These are phyloP conservation scores for Pseudomyrmex concolor DNA, from an alignment of 1,140 invertebrate species.

Conservation along the genomic window DNA sequence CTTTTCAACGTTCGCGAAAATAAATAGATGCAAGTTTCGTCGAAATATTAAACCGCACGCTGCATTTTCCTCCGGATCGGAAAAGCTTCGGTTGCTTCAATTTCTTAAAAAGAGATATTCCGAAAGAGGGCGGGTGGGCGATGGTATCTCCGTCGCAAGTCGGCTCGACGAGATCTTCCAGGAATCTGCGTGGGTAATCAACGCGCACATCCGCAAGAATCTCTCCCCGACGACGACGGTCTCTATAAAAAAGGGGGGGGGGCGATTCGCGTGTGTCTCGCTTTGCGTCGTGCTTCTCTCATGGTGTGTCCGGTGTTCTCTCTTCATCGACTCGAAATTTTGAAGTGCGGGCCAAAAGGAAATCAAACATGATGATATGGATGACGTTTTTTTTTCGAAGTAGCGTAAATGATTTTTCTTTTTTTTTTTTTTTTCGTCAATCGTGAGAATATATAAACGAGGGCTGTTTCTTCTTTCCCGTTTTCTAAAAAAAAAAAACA, in stretches of 20 bases:
- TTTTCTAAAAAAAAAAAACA: background rate
- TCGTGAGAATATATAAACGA: slow-evolving; percentile 47
- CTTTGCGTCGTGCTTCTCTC: slow-evolving; percentile 64
- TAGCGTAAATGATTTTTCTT: slow-evolving; percentile 68
- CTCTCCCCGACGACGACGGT: slow-evolving; percentile 21
- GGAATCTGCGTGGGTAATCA: background rate
- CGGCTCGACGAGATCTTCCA: background rate
- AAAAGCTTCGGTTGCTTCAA: slow-evolving; percentile 28
- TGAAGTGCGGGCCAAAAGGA: slow-evolving; percentile 69
- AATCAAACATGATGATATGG: slow-evolving; percentile 47
- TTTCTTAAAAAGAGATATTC: slow-evolving; percentile 69
- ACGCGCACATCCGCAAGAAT: too few species aligned
- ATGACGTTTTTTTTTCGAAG: slow-evolving; percentile 60
- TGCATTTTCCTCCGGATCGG: slow-evolving; percentile 19
- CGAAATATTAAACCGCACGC: background rate
- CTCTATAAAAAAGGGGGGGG: too few species aligned
- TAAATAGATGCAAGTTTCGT: background rate
- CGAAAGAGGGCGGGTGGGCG: slow-evolving; percentile 63
- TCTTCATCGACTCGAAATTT: slow-evolving; percentile 43
- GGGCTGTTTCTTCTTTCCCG: background rate
- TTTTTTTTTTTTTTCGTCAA: background rate
- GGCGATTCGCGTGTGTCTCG: slow-evolving; percentile 63
- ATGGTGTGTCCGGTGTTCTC: slow-evolving; percentile 12
- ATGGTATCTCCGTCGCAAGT: slow-evolving; percentile 24
- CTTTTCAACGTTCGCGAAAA: background rate